Evolutionary conservation across 2,888 invertebrate species (phyloP).

Genomic region (Macrosiphum euphorbiae): DNA sequence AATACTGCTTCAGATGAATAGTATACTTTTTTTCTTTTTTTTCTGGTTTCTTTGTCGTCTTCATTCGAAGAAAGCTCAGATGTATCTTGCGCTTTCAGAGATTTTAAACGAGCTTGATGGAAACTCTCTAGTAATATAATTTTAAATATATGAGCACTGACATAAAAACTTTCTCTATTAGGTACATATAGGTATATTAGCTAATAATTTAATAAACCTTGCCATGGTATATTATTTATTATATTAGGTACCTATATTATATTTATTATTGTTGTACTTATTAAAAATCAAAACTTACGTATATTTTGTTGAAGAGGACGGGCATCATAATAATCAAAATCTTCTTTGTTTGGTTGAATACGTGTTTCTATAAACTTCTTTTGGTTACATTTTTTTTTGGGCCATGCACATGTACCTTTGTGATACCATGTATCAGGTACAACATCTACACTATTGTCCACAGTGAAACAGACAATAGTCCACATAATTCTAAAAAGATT

Average conservation of each 20-base stretch:
- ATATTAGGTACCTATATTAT: too few relatives aligned
- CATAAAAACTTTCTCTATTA: too few relatives aligned
- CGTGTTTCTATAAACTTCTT: neutral
- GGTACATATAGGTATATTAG: too few relatives aligned
- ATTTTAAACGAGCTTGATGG: too few relatives aligned
- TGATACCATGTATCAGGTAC: conserved; percentile 9
- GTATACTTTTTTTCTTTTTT: neutral
- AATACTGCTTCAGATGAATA: neutral
- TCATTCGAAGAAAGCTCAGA: neutral
- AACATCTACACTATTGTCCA: conserved; percentile 15
- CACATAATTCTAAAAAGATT: conserved; percentile 20
- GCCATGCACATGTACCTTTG: neutral
- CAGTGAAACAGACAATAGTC: neutral
- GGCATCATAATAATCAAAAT: conserved; percentile 3
- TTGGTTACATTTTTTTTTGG: neutral
- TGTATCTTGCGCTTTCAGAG: too few relatives aligned
- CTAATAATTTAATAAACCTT: too few relatives aligned
- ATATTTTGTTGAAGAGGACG: conserved; percentile 11
- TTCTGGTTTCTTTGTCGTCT: neutral
- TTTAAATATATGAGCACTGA: too few relatives aligned
- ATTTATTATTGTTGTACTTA: neutral
- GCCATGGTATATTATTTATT: too few relatives aligned
- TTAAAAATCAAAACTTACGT: neutral
- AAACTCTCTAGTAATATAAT: too few relatives aligned
- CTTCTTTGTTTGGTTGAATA: conserved; percentile 3